These are phyloP conservation scores for Edolisoma coerulescens DNA, from an alignment of 2,113 vertebrate species.

Conservation along the genomic window DNA sequence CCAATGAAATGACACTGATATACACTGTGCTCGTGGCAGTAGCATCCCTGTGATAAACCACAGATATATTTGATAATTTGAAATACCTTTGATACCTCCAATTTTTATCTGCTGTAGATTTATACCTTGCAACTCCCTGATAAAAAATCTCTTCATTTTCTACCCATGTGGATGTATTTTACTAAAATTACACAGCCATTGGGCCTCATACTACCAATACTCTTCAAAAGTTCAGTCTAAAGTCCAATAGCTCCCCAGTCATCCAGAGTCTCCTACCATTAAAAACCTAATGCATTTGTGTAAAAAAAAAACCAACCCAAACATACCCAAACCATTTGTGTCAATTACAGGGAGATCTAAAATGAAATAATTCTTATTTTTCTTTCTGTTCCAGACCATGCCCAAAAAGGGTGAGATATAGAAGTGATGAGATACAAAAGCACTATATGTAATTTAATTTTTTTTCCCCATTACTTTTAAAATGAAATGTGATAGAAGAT, in stretches of 20 bases:
- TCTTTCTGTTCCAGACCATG: not conserved
- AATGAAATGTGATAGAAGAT: not conserved
- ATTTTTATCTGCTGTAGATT: not conserved
- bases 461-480: not conserved
- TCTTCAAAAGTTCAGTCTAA: not conserved
- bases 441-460: accelerated
- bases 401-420: not conserved
- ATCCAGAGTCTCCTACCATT: not conserved
- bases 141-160: not conserved
- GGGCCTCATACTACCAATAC: not conserved
- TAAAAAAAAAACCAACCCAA: not conserved
- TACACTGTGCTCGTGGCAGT: not conserved
- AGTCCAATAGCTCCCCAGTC: not conserved
- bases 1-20: not conserved
- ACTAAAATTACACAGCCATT: not conserved
- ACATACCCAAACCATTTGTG: not conserved
- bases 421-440: not conserved
- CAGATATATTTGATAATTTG: not conserved
- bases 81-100: not conserved
- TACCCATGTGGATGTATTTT: not conserved
- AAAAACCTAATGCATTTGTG: not conserved
- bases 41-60: not conserved
- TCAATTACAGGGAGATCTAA: not conserved
- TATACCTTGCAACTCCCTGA: not conserved
- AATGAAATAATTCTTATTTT: not conserved